phyloP scores from a whole-genome alignment of 2,888 invertebrate genomes.

The Agrotis exclamationis region DNA sequence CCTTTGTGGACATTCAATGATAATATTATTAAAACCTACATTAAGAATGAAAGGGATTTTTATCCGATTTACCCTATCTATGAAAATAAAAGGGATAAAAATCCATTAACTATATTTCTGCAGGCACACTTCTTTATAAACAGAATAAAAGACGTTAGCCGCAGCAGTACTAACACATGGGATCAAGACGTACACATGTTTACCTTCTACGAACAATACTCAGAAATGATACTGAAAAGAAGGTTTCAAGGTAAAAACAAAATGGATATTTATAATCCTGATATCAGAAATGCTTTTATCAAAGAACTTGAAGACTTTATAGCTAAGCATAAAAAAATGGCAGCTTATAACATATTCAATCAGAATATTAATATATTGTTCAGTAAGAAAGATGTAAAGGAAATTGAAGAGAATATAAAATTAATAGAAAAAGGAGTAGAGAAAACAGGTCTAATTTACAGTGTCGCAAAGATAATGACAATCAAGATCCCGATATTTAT shows the following conservation, averaged over 20 bases:
- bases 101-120: constrained; percentile 48
- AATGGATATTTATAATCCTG: constrained; percentile 36
- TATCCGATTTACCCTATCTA: too few relatives aligned
- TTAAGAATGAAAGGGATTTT: too few relatives aligned
- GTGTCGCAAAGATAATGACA: constrained; percentile 21
- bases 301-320: constrained; percentile 43
- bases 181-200: constrained; percentile 32
- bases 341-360: constrained; percentile 38
- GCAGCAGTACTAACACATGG: constrained; percentile 25
- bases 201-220: constrained; percentile 46
- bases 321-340: constrained; percentile 46
- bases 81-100: too few relatives aligned
- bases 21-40: not conserved
- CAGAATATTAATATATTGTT: constrained; percentile 8
- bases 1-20: constrained; percentile 6
- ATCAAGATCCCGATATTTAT: constrained; percentile 37
- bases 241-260: constrained; percentile 49
- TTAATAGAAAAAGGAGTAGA: constrained; percentile 34
- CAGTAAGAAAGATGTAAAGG: constrained; percentile 12
- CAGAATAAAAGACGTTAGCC: constrained; percentile 27
- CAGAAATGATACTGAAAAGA: constrained; percentile 49
- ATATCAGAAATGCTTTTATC: constrained; percentile 27
- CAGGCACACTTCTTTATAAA: constrained; percentile 41
- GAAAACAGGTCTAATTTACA: constrained; percentile 44
- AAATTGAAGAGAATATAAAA: constrained; percentile 20